A percentile compares a stretch with the other conserved stretches of the same genome.
These are phyloP conservation scores for Lampris incognitus DNA, from an alignment of 2,113 vertebrate species.

Conservation along the genomic window DNA sequence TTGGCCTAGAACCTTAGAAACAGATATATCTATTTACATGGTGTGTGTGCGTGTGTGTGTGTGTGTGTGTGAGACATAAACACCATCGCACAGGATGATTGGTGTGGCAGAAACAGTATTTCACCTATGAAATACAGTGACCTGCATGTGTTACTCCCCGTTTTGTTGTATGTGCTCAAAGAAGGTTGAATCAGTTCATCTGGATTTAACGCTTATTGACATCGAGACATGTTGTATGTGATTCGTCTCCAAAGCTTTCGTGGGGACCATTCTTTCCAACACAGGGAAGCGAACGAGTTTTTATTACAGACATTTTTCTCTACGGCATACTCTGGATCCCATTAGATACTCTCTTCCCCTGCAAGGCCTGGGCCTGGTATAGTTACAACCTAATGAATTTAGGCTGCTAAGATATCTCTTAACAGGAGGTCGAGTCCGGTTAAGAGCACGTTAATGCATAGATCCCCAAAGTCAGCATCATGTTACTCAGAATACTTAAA, in stretches of 20 bases:
- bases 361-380: slow-evolving; percentile 26
- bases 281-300: slow-evolving; percentile 1
- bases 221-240: slow-evolving; percentile 10
- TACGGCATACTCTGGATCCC: not conserved
- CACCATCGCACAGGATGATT: slow-evolving; percentile 18
- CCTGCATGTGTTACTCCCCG: not conserved
- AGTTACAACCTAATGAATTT: slow-evolving; percentile 7
- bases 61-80: slow-evolving; percentile 49
- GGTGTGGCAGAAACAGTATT: slow-evolving; percentile 17
- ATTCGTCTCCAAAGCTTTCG: slow-evolving; percentile 24
- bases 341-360: slow-evolving; percentile 35
- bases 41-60: not conserved
- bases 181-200: no score
- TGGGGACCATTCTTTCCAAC: slow-evolving; percentile 8
- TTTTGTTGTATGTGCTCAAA: slow-evolving; percentile 8
- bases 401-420: not conserved
- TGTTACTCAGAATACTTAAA: slow-evolving; percentile 49
- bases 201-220: no score
- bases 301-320: slow-evolving; percentile 22
- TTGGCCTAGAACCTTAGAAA: slow-evolving; percentile 46
- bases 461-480: slow-evolving; percentile 40
- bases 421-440: slow-evolving; percentile 39
- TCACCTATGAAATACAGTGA: slow-evolving; percentile 5
- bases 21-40: slow-evolving; percentile 61
- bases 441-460: slow-evolving; percentile 31